Percentiles rank a stretch among this genome's conserved stretches.
These are phyloP conservation scores for Diploptera punctata DNA, from an alignment of 2,888 invertebrate genomes.

Conservation along the genomic window DNA sequence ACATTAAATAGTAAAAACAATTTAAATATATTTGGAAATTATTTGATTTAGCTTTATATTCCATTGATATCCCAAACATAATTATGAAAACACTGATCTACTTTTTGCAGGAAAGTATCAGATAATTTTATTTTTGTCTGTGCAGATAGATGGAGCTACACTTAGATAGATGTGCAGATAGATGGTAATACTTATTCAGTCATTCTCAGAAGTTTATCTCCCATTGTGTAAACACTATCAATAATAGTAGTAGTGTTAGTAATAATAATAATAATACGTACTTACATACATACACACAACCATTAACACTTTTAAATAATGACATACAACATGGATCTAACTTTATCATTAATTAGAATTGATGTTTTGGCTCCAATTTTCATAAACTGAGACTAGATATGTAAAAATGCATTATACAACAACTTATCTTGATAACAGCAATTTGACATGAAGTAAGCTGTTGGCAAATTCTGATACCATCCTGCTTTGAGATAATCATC, in stretches of 20 bases:
- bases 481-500: neutral
- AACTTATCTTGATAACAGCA: neutral
- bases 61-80: too few relatives aligned
- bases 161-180: constrained; percentile 12
- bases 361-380: neutral
- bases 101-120: constrained; percentile 17
- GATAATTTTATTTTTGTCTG: neutral
- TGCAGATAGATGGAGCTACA: constrained; percentile 12
- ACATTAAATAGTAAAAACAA: too few relatives aligned
- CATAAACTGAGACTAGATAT: constrained; percentile 15
- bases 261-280: too few relatives aligned
- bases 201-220: constrained; percentile 11
- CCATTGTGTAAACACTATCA: constrained; percentile 9
- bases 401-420: constrained; percentile 12
- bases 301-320: constrained; percentile 12
- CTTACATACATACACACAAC: constrained; percentile 13
- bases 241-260: too few relatives aligned
- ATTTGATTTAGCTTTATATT: too few relatives aligned
- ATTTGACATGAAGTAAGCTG: neutral
- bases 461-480: constrained; percentile 11
- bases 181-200: constrained; percentile 16
- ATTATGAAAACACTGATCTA: too few relatives aligned
- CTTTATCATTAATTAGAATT: neutral
- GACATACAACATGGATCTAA: constrained; percentile 2
- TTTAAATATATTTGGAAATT: too few relatives aligned